Conservation (phyloP, 2,113 vertebrate species). For the Hippocampus barbouri region DNA sequence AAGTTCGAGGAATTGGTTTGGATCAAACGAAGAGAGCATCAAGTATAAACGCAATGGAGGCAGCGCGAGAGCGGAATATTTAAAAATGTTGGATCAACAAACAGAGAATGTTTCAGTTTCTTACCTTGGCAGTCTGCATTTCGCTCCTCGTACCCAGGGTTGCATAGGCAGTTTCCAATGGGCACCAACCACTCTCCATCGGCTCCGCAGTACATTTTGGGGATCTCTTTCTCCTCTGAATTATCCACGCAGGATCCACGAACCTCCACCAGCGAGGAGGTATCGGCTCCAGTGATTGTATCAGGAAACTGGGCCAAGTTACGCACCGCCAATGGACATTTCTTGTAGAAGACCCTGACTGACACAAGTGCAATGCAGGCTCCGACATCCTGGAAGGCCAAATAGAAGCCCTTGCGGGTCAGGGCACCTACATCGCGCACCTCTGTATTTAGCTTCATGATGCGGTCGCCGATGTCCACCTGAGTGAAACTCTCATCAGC, state of each 20-base stretch:
- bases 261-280: slow-evolving; percentile 95
- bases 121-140: slow-evolving; percentile 93
- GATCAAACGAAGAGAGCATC: slow-evolving; percentile 33
- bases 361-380: slow-evolving; percentile 96
- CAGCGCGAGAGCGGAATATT: background rate
- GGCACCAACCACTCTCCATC: slow-evolving; percentile 98
- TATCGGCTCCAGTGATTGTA: slow-evolving; percentile 92
- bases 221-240: slow-evolving; percentile 94
- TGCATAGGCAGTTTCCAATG: slow-evolving; percentile 96
- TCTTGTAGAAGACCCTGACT: slow-evolving; percentile 95
- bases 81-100: slow-evolving; percentile 9
- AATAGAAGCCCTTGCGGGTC: slow-evolving; percentile 89
- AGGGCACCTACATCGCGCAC: slow-evolving; percentile 88
- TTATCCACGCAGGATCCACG: slow-evolving; percentile 96
- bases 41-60: slow-evolving; percentile 17
- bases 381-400: slow-evolving; percentile 98
- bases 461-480: slow-evolving; percentile 95
- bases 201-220: slow-evolving; percentile 98
- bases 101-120: slow-evolving; percentile 19
- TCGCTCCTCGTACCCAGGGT: slow-evolving; percentile 90
- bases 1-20: slow-evolving; percentile 13
- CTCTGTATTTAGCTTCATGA: slow-evolving; percentile 98
- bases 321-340: slow-evolving; percentile 88
- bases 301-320: slow-evolving; percentile 97
- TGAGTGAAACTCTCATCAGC: slow-evolving; percentile 99